Conservation (phyloP, 2,113 vertebrate species). For the Fulica atra region DNA sequence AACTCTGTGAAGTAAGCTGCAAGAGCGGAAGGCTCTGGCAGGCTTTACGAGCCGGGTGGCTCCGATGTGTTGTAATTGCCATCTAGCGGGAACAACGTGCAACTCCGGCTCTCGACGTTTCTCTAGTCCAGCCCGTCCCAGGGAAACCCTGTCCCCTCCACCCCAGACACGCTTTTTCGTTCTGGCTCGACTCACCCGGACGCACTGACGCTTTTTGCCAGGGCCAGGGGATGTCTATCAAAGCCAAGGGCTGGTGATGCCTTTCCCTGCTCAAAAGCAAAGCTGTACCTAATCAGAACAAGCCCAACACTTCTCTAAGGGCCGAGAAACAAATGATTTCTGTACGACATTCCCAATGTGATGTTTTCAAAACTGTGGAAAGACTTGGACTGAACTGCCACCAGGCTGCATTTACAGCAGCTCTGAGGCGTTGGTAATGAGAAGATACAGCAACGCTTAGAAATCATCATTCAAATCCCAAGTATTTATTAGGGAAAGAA, state of each 20-base stretch:
- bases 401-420: neutral
- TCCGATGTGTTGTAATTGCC: conserved; percentile 22
- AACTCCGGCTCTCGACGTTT: neutral
- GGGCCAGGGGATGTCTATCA: neutral
- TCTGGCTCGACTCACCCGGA: neutral
- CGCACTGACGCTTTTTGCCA: neutral
- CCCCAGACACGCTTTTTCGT: neutral
- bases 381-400: neutral
- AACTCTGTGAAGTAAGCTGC: neutral
- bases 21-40: neutral
- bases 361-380: neutral
- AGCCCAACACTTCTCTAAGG: neutral
- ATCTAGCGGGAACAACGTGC: conserved; percentile 11
- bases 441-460: neutral
- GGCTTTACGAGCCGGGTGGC: fast-evolving
- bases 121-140: neutral
- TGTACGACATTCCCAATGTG: neutral
- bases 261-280: neutral
- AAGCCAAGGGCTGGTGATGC: neutral
- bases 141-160: neutral
- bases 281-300: neutral
- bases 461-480: neutral
- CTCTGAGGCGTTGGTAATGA: neutral
- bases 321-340: neutral
- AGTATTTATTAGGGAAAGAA: neutral